Evolutionary conservation across 2,113 vertebrate genomes (phyloP), one percentile per base, ranked within the genome.

Genomic region (Phaethornis superciliosus): DNA sequence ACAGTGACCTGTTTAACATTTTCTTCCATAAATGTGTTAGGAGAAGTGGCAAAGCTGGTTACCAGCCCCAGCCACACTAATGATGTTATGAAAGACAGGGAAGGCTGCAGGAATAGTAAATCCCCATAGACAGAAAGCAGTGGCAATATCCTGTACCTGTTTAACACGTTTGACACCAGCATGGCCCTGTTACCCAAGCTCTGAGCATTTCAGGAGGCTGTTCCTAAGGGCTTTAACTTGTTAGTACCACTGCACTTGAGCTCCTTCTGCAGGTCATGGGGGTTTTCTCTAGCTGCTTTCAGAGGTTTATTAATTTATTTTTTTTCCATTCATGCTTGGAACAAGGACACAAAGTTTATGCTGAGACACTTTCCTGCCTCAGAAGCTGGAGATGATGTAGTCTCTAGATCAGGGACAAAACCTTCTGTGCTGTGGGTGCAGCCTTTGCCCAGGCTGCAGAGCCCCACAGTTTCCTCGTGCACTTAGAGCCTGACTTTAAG

Each of bases 151-250:
- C 44, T 78, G n/a, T 68, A 6, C 40, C 55, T 42, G 7, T 20
- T 71, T 2, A 4, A 8, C 8, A 8, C 7, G 32, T 42, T 15
- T 40, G 60, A 3, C 0, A 1, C 20, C 28, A 32, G 44, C 77
- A 12, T 0, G 42, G 52, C 9, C 28, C 72, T 26, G 52, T 2
- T 11, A 23, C 28, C 44, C 1, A 1, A 3, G 15, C 9, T 4
- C n/a, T 35, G 22, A 60, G 46, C 16, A 27, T 23, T 10, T 69
- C 67, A 2, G 27, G 6, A 68, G 37, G 30, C 28, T 81, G 28
- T 1, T 81, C 52, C 62, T 2, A 0, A 56, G 60, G 69, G 30
- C 76, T 42, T 16, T 8, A 52, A 5, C 23, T 60, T 35, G 12
- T 4, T 44, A 37, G 7, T 15, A 24, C 27, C 9, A 4, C 37